These are phyloP conservation scores for Eulemur albifrons DNA, from an alignment of 2,797 vertebrate genomes.

Conservation along the genomic window DNA sequence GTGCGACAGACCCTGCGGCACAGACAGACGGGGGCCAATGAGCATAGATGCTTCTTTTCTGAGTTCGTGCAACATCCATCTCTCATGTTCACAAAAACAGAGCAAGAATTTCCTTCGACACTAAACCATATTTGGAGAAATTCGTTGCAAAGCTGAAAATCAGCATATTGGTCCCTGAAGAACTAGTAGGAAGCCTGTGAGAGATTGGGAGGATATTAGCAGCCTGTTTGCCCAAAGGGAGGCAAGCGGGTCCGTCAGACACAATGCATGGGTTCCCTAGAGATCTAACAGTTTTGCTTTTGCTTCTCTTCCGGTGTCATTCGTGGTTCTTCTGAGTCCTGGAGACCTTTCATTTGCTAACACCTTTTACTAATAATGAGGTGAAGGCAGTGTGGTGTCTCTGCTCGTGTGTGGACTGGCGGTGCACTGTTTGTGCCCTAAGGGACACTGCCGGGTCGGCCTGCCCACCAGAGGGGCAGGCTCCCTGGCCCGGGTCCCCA, in stretches of 20 bases:
- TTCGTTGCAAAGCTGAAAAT: neutral
- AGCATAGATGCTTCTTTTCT: neutral
- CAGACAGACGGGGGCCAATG: fast-evolving
- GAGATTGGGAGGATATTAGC: neutral
- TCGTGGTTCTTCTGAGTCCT: slow-evolving; percentile 33
- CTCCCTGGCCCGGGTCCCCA: no score
- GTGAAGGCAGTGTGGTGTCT: neutral
- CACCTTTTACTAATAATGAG: neutral
- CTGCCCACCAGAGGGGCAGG: neutral
- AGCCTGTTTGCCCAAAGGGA: slow-evolving; percentile 45
- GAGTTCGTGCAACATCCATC: neutral
- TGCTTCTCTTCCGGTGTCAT: neutral
- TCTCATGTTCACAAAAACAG: neutral
- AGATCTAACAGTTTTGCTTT: neutral
- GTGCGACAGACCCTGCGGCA: fast-evolving
- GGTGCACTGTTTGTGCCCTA: fast-evolving
- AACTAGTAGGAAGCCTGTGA: neutral
- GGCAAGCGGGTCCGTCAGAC: neutral
- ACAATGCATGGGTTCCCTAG: neutral
- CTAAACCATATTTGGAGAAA: slow-evolving; percentile 43
- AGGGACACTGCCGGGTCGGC: neutral
- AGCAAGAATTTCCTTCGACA: neutral
- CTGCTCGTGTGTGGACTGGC: neutral
- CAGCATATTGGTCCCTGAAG: neutral
- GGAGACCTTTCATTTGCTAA: neutral